These are phyloP conservation scores for Peucedramus taeniatus DNA, from an alignment of 2,113 vertebrate species.

Conservation along the genomic window DNA sequence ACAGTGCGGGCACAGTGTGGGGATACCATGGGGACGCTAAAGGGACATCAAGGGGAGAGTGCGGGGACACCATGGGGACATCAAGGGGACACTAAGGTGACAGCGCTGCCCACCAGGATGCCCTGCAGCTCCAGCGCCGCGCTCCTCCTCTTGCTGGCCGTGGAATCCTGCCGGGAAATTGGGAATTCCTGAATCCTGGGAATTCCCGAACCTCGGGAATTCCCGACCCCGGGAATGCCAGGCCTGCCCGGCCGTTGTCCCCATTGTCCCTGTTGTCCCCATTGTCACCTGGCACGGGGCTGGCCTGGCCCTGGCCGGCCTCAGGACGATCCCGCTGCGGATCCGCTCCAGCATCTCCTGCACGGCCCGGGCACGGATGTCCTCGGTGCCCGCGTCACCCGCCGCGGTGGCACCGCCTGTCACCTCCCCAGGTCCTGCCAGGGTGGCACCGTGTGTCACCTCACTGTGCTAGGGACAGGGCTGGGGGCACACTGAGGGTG, in stretches of 20 bases:
- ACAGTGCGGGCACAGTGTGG: no score
- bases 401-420: not conserved
- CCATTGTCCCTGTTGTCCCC: not conserved
- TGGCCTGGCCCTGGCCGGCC: not conserved
- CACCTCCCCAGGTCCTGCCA: not conserved
- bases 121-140: not conserved
- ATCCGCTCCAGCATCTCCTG: not conserved
- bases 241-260: not conserved
- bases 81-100: not conserved
- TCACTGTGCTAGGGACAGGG: not conserved
- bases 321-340: not conserved
- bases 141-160: not conserved
- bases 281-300: not conserved
- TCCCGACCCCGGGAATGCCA: not conserved
- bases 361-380: not conserved
- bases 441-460: not conserved
- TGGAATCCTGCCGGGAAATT: not conserved
- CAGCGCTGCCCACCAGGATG: not conserved
- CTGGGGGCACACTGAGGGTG: not conserved
- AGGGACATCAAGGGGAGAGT: not conserved
- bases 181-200: not conserved
- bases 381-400: not conserved
- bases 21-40: rapidly evolving
- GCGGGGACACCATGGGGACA: rapidly evolving
- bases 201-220: no score